These are phyloP conservation scores for Hippocampus mohnikei DNA, from an alignment of 2,113 vertebrate species.

Conservation along the genomic window DNA sequence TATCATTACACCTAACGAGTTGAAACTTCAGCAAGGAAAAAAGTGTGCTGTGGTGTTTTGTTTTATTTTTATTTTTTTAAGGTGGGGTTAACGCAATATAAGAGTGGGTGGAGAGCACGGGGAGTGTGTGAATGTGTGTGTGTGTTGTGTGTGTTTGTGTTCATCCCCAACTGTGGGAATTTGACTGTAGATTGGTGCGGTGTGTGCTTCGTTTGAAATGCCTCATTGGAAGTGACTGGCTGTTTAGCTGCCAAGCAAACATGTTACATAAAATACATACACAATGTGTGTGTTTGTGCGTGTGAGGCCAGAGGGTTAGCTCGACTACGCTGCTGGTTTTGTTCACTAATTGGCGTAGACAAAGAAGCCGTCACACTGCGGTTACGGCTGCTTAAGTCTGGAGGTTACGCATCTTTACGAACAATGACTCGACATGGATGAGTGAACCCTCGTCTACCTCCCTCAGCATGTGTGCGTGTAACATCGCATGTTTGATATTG, in stretches of 20 bases:
- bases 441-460: conserved; percentile 55
- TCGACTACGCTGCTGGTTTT: conserved; percentile 48
- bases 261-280: conserved; percentile 18
- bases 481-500: conserved; percentile 15
- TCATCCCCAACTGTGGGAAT: conserved; percentile 61
- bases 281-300: conserved; percentile 19
- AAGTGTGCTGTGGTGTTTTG: conserved; percentile 39
- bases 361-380: conserved; percentile 65
- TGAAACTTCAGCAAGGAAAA: conserved; percentile 79
- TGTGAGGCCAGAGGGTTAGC: conserved; percentile 49
- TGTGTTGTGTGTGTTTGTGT: conserved; percentile 45
- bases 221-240: conserved; percentile 21
- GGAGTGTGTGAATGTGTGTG: conserved; percentile 4
- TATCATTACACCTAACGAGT: conserved; percentile 94
- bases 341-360: conserved; percentile 68
- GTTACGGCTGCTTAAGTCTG: conserved; percentile 64
- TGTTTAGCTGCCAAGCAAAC: conserved; percentile 11
- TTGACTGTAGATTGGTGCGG: conserved; percentile 50
- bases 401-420: conserved; percentile 66
- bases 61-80: neutral
- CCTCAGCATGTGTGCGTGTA: conserved; percentile 27
- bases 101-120: conserved; percentile 58
- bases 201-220: conserved; percentile 23
- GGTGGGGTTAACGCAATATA: conserved; percentile 56
- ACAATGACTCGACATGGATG: conserved; percentile 68